Evolutionary conservation across 2,888 invertebrate species (phyloP).

Genomic region (Drosophila flavopinicola): DNA sequence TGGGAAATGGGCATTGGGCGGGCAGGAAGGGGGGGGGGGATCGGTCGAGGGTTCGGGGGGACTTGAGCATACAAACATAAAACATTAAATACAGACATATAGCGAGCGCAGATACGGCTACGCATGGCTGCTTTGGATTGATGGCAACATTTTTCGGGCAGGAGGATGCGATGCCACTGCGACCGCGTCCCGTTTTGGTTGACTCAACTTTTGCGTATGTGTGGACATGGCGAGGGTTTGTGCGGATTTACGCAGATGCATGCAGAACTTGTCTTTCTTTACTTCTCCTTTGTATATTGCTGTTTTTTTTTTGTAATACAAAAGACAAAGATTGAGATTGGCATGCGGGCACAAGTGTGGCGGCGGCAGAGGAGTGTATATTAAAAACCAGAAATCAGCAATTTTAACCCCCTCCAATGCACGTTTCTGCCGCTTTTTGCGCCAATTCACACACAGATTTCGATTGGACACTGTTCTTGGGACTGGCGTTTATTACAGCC

Average conservation of each 20-base stretch:
- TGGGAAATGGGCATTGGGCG: constrained; percentile 19
- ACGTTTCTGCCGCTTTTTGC: background rate
- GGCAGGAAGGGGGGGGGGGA: constrained; percentile 12
- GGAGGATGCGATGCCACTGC: constrained; percentile 44
- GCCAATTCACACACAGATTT: constrained; percentile 76
- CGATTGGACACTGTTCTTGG: constrained; percentile 84
- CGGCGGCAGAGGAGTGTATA: constrained; percentile 40
- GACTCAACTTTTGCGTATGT: constrained; percentile 66
- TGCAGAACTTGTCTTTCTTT: constrained; percentile 33
- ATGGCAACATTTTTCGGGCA: constrained; percentile 65
- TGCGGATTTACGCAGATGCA: constrained; percentile 70
- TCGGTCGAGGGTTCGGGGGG: constrained; percentile 27
- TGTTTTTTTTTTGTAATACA: constrained; percentile 63
- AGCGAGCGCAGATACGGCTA: constrained; percentile 69
- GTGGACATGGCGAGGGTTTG: constrained; percentile 12
- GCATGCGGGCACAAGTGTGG: constrained; percentile 36
- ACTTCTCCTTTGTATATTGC: too few species aligned
- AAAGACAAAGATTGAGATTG: constrained; percentile 78
- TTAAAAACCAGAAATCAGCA: constrained; percentile 67
- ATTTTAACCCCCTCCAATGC: constrained; percentile 33
- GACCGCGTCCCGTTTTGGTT: constrained; percentile 67
- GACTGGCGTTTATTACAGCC: constrained; percentile 82
- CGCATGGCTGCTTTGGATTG: constrained; percentile 79
- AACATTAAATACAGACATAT: constrained; percentile 80
- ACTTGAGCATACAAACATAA: constrained; percentile 76